Percentiles rank a stretch among this genome's conserved stretches.
Conservation (phyloP, 2,888 invertebrate genomes). For the Branchipolynoe longqiensis region DNA sequence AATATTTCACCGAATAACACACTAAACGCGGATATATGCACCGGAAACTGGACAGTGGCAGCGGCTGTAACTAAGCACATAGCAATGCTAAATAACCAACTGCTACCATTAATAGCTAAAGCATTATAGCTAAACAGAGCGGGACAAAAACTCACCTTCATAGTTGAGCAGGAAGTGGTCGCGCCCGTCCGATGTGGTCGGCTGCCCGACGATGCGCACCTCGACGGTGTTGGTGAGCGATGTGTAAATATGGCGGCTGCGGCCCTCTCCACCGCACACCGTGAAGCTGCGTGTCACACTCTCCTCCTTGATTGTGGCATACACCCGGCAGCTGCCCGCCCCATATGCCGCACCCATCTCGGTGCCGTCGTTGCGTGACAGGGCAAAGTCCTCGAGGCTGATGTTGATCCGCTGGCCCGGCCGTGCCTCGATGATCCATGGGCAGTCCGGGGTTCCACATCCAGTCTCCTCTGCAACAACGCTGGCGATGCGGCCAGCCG, state of each 20-base stretch:
- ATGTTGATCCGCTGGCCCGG: conserved; percentile 47
- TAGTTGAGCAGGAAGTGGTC: conserved; percentile 55
- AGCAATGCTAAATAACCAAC: too few species aligned
- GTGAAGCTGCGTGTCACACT: conserved; percentile 41
- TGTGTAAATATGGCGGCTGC: conserved; percentile 50
- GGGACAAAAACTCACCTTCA: conserved; percentile 24
- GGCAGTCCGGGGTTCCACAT: conserved; percentile 55
- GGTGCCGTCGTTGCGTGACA: neutral
- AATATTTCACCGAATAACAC: too few species aligned
- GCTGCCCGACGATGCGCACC: conserved; percentile 43
- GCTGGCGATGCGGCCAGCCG: conserved; percentile 41
- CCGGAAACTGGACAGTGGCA: too few species aligned
- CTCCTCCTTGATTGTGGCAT: conserved; percentile 57
- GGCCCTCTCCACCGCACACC: conserved; percentile 46
- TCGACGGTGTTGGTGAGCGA: conserved; percentile 55
- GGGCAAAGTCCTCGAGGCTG: conserved; percentile 54
- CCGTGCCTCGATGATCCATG: conserved; percentile 51
- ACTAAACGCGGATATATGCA: too few species aligned
- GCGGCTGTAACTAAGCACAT: too few species aligned
- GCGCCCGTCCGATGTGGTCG: conserved; percentile 8
- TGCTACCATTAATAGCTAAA: too few species aligned
- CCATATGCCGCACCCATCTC: neutral
- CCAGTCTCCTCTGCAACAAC: conserved; percentile 46
- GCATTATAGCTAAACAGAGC: too few species aligned
- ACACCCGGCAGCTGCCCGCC: conserved; percentile 39